These are phyloP conservation scores for Teleopsis dalmanni DNA, from an alignment of 1,140 invertebrate genomes.

Conservation along the genomic window DNA sequence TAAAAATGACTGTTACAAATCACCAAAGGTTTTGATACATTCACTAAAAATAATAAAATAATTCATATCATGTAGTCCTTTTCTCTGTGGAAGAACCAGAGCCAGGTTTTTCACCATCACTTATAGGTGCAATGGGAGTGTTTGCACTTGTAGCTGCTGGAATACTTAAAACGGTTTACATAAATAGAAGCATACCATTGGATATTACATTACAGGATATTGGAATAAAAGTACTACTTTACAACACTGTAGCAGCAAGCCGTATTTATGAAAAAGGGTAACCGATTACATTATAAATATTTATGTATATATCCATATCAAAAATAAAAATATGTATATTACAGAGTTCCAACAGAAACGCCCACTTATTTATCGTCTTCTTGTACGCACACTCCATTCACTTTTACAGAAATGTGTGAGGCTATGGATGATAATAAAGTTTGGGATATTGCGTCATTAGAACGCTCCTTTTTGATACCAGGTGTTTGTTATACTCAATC, in stretches of 20 bases:
- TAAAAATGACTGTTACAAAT: no score
- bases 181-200: slow-evolving; percentile 14
- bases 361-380: slow-evolving; percentile 26
- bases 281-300: no score
- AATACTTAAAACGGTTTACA: slow-evolving; percentile 29
- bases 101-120: slow-evolving; percentile 29
- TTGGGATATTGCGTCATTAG: slow-evolving; percentile 22
- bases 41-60: no score
- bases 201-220: slow-evolving; percentile 35
- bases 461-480: slow-evolving; percentile 23
- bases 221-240: slow-evolving; percentile 23
- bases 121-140: slow-evolving; percentile 35
- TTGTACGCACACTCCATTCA: slow-evolving; percentile 16
- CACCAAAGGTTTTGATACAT: no score
- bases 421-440: slow-evolving; percentile 18
- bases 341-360: slow-evolving; percentile 9
- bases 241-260: no score
- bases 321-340: background rate
- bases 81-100: slow-evolving; percentile 25
- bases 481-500: slow-evolving; percentile 22
- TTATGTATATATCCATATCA: no score
- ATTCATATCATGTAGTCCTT: slow-evolving; percentile 16
- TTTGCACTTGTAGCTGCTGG: slow-evolving; percentile 30
- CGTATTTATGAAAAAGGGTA: no score
- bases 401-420: slow-evolving; percentile 20